Evolutionary conservation across 2,113 vertebrate species (phyloP).

Genomic region (Guaruba guarouba): DNA sequence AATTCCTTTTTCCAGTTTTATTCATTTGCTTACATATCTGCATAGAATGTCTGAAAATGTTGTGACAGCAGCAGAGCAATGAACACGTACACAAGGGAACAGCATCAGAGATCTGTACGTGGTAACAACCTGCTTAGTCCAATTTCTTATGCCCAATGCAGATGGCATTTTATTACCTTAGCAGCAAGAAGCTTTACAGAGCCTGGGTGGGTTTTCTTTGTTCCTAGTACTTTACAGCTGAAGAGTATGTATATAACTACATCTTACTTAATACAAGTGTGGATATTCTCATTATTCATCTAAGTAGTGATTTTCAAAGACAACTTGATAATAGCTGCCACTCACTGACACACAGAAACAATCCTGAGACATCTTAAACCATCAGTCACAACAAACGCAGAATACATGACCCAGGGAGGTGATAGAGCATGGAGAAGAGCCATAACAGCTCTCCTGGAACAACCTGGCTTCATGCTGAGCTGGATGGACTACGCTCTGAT

Average conservation of each 20-base stretch:
- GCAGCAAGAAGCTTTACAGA: neutral
- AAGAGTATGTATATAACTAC: neutral
- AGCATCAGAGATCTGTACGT: accelerated
- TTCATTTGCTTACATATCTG: neutral
- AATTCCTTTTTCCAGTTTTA: neutral
- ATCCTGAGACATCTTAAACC: neutral
- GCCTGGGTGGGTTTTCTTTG: neutral
- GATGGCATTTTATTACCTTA: neutral
- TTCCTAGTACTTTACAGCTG: neutral
- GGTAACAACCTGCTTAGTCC: neutral
- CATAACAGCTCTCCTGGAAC: neutral
- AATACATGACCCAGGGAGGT: neutral
- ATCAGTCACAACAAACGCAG: neutral
- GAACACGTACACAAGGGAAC: accelerated
- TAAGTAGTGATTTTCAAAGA: neutral
- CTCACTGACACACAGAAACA: neutral
- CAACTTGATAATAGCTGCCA: neutral
- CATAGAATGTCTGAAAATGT: neutral
- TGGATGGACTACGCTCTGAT: neutral
- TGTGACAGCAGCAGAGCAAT: neutral
- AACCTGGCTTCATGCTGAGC: neutral
- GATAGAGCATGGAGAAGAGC: neutral
- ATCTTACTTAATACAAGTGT: neutral
- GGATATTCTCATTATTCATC: neutral
- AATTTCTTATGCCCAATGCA: neutral